These are phyloP conservation scores for Apeira syringaria DNA, from an alignment of 2,888 invertebrate species.

Conservation along the genomic window DNA sequence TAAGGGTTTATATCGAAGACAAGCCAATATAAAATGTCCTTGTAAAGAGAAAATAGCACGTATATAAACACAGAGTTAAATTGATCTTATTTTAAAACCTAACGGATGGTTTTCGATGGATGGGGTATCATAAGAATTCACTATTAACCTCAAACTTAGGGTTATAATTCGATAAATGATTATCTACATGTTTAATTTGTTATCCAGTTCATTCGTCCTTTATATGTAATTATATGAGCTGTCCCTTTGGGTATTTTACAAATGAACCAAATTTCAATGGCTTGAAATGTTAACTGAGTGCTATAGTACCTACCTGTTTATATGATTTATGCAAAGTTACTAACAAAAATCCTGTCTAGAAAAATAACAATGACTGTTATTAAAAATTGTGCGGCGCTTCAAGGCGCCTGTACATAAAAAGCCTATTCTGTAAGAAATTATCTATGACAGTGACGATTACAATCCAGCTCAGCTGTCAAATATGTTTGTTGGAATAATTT, in stretches of 20 bases:
- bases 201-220: too few relatives aligned
- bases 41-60: neutral
- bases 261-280: too few relatives aligned
- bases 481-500: too few relatives aligned
- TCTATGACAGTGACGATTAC: neutral
- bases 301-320: too few relatives aligned
- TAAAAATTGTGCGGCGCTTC: slow-evolving; percentile 1
- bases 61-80: neutral
- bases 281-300: too few relatives aligned
- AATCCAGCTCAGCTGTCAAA: too few relatives aligned
- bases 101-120: slow-evolving; percentile 15
- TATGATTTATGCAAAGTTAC: too few relatives aligned
- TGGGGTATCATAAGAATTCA: neutral
- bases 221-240: too few relatives aligned
- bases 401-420: neutral
- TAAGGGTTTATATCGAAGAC: slow-evolving; percentile 10
- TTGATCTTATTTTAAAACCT: neutral
- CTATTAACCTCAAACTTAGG: slow-evolving; percentile 5
- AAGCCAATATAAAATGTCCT: slow-evolving; percentile 12
- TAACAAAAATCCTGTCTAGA: neutral
- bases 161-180: too few relatives aligned
- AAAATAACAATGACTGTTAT: slow-evolving; percentile 6
- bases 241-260: too few relatives aligned
- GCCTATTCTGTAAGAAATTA: slow-evolving; percentile 2
- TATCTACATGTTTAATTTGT: too few relatives aligned